A percentile compares a stretch with the other conserved stretches of the same genome.
Evolutionary conservation across 2,797 vertebrate genomes (phyloP).

Genomic region (Enteromius thamalakanensis): DNA sequence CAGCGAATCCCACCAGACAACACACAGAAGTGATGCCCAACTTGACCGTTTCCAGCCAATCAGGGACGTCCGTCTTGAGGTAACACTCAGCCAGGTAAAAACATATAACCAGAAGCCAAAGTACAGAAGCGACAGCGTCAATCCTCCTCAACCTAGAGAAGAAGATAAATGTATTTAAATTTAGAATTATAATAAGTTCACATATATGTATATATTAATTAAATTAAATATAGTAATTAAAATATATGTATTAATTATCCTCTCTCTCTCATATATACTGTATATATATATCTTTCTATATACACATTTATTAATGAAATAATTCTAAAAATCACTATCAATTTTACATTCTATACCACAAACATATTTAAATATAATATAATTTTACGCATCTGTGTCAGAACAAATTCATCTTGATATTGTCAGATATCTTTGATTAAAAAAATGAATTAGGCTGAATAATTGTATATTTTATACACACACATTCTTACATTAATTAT

Average conservation of each 20-base stretch:
- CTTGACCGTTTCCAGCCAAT: conserved; percentile 87
- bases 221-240: not conserved
- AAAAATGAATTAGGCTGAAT: too few relatives aligned
- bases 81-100: conserved; percentile 83
- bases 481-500: not conserved
- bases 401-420: too few relatives aligned
- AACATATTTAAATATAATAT: too few relatives aligned
- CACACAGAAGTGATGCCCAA: conserved; percentile 83
- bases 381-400: too few relatives aligned
- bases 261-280: not conserved
- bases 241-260: not conserved
- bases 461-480: too few relatives aligned
- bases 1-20: conserved; percentile 91
- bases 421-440: too few relatives aligned
- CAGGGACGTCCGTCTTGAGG: conserved; percentile 70
- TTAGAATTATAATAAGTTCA: not conserved
- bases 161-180: not conserved
- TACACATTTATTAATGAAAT: too few relatives aligned
- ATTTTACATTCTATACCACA: too few relatives aligned
- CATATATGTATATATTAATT: not conserved
- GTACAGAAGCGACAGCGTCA: conserved; percentile 85
- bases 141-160: conserved; percentile 87
- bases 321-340: too few relatives aligned
- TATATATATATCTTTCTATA: not conserved
- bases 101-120: conserved; percentile 88